Base-by-base conservation (phyloP, 2,888 invertebrate species). In the Epinotia brunnichana region DNA sequence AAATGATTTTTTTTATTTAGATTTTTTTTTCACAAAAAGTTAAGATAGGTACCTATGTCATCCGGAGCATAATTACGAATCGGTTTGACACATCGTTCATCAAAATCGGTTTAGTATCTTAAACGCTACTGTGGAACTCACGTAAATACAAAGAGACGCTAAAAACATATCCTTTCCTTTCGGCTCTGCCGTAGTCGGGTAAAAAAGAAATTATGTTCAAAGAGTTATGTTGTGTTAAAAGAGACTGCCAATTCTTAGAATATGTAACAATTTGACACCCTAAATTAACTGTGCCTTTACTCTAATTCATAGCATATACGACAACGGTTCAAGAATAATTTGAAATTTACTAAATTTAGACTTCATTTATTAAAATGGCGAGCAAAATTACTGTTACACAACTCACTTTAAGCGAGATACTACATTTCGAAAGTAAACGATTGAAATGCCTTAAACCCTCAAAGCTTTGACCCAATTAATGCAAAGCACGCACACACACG, bases 401-500 rank as follows among this genome's bases (percentile, higher is more conserved):
- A 29, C 15, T 48, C n/a, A n/a, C 24, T 44, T 24, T 9, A 44
- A 15, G 24, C 5, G 17, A 44, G 15, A n/a, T 44, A 41, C 24
- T 11, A 51, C 62, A 29, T 51, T 63, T 53, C 7, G 62, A n/a
- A n/a, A 15, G 24, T n/a, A 29, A 62, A 48, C 24, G 35, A 41
- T 62, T 10, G 56, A 44, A 19, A 70, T 44, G 29, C 67, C 60
- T 71, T 59, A 62, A 70, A 60, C 54, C 60, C 72, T 71, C 69
- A 63, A 73, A 80, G 81, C 82, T 81, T 80, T 85, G 89, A 88
- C 90, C 90, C 81, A 89, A 88, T 89, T 90, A 87, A 81, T 82
- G 77, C 76, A 75, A 77, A 81, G 79, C 80, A 83, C 81, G 83
- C 84, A 81, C 82, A 75, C 78, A 76, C 77, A 77, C 78, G 67